Evolutionary conservation across 2,888 invertebrate genomes (phyloP).

Genomic region (Pandemis cinnamomeana): DNA sequence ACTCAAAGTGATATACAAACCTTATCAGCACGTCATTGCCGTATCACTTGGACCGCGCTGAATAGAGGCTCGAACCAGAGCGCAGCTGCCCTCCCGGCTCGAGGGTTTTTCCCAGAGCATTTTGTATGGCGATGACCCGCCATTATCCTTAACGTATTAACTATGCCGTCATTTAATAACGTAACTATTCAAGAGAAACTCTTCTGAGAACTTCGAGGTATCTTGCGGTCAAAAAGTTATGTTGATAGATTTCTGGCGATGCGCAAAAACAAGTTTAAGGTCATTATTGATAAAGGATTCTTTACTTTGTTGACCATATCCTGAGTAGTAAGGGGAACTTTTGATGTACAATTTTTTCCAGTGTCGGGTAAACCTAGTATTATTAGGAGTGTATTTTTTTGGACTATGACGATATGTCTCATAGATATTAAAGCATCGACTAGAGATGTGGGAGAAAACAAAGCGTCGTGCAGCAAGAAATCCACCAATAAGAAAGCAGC

Average conservation of each 20-base stretch:
- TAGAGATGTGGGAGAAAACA: no score
- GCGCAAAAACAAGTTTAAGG: not conserved
- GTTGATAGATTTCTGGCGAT: not conserved
- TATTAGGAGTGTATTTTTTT: no score
- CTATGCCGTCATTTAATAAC: not conserved
- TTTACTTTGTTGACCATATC: not conserved
- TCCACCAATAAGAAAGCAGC: no score
- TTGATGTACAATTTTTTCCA: no score
- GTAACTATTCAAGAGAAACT: not conserved
- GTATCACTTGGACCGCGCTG: not conserved
- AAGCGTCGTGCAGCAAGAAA: no score
- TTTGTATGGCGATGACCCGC: not conserved
- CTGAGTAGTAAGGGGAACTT: no score
- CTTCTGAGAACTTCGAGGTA: not conserved
- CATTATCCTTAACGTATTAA: constrained; percentile 6
- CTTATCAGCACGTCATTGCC: not conserved
- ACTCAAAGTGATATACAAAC: not conserved
- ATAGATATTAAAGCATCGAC: no score
- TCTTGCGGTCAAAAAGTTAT: not conserved
- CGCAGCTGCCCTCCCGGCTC: not conserved
- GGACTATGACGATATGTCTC: no score
- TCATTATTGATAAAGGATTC: not conserved
- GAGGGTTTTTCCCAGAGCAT: not conserved
- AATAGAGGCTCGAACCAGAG: not conserved
- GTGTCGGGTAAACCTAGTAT: no score